A percentile compares a stretch with the other conserved stretches of the same genome.
phyloP scores from a whole-genome alignment of 2,797 vertebrate species.

The Kryptopterus vitreolus region DNA sequence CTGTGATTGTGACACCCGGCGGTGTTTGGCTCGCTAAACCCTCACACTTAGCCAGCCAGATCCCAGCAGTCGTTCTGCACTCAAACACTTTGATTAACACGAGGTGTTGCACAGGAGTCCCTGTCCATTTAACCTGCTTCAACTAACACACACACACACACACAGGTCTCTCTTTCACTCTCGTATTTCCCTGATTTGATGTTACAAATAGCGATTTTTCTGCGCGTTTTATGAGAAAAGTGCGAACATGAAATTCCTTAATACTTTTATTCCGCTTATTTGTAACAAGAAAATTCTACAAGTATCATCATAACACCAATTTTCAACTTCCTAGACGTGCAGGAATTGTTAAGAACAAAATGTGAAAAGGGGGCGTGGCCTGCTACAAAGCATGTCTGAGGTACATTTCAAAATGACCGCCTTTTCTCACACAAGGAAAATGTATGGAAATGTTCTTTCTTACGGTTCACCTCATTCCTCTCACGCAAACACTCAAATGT shows the following conservation, averaged over 20 bases:
- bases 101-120: slow-evolving; percentile 64
- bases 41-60: slow-evolving; percentile 27
- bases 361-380: neutral
- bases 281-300: neutral
- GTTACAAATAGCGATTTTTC: too few species aligned
- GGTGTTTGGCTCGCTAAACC: slow-evolving; percentile 32
- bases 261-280: neutral
- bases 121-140: slow-evolving; percentile 58
- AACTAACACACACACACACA: slow-evolving; percentile 21
- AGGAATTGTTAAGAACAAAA: too few species aligned
- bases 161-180: too few species aligned
- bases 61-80: slow-evolving; percentile 60
- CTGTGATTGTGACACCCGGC: slow-evolving; percentile 25
- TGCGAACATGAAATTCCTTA: too few species aligned
- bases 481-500: too few species aligned
- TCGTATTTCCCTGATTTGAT: too few species aligned
- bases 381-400: neutral
- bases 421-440: too few species aligned
- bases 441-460: too few species aligned
- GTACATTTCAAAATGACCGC: too few species aligned
- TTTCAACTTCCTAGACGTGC: neutral
- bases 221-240: too few species aligned
- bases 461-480: too few species aligned
- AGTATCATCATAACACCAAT: neutral
- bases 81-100: slow-evolving; percentile 67